Evolutionary conservation across 2,797 vertebrate species (phyloP).

Genomic region (Heliangelus exortis): DNA sequence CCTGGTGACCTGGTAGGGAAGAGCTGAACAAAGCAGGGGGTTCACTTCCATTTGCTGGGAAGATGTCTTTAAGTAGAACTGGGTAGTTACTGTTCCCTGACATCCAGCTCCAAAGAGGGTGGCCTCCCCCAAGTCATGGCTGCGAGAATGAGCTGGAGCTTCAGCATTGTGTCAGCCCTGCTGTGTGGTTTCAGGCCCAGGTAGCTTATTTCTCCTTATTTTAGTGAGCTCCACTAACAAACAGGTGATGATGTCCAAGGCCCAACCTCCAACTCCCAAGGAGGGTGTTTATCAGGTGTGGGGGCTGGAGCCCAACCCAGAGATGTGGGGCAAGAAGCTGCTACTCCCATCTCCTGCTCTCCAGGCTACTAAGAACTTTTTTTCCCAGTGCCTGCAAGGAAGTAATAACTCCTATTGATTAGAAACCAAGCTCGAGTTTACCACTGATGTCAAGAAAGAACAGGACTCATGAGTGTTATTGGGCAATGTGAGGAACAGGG

Average conservation of each 20-base stretch:
- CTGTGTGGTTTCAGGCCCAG: background rate
- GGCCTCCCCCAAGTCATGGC: background rate
- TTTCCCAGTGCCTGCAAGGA: background rate
- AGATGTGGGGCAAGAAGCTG: rapidly evolving
- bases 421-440: background rate
- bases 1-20: background rate
- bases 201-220: background rate
- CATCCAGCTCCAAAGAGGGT: background rate
- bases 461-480: background rate
- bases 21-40: background rate
- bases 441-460: background rate
- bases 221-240: background rate
- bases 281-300: background rate
- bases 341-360: background rate
- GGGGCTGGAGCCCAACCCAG: background rate
- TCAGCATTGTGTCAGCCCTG: background rate
- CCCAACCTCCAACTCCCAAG: background rate
- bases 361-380: background rate
- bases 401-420: slow-evolving; percentile 28
- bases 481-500: background rate
- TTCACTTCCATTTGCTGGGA: background rate
- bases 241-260: background rate
- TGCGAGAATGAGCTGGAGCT: background rate
- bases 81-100: background rate
- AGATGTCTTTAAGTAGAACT: background rate